Conservation (phyloP, 2,113 vertebrate species). For the Rhipidura dahli region DNA sequence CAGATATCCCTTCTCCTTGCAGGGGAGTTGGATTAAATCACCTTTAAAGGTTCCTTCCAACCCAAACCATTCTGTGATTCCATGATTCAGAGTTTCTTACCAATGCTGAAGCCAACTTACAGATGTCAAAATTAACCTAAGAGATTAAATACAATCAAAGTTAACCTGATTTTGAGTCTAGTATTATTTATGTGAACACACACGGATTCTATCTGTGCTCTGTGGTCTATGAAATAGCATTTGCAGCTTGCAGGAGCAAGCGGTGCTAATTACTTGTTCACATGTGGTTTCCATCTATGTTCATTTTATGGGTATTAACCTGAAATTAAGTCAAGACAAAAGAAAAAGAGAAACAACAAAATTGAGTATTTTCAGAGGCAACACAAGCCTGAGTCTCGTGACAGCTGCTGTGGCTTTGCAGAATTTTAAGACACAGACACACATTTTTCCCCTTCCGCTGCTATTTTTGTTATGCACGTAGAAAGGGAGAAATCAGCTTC, state of each 20-base stretch:
- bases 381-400: background rate
- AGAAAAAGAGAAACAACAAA: background rate
- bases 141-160: background rate
- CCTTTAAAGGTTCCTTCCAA: background rate
- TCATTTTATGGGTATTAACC: background rate
- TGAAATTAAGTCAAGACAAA: conserved; percentile 2
- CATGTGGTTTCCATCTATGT: background rate
- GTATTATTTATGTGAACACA: background rate
- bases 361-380: background rate
- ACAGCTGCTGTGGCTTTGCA: background rate
- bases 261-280: background rate
- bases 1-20: background rate
- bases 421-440: background rate
- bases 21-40: background rate
- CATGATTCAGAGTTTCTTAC: background rate
- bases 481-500: background rate
- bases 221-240: background rate
- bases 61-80: background rate
- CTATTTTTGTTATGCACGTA: background rate
- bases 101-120: background rate
- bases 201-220: background rate
- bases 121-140: background rate
- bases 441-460: background rate
- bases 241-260: background rate
- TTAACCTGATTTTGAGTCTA: background rate